These are phyloP conservation scores for Anorthoa munda DNA, from an alignment of 2,888 invertebrate species.

Conservation along the genomic window DNA sequence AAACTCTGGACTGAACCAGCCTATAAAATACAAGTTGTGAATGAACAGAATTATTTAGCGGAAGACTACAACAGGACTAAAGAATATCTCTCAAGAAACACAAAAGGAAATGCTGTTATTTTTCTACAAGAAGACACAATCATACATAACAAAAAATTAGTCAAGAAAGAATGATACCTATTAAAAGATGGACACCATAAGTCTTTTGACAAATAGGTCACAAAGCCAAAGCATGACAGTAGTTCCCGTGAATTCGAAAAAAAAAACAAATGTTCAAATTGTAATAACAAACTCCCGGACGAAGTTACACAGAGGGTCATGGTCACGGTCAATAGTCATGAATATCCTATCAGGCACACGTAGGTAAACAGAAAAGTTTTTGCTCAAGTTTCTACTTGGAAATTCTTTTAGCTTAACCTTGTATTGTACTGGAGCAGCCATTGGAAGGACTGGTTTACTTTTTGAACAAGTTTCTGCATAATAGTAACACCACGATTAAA, in stretches of 20 bases:
- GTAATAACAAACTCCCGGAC: conserved; percentile 18
- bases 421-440: not conserved
- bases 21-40: not conserved
- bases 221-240: not conserved
- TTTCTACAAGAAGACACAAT: not conserved
- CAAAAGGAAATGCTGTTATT: not conserved
- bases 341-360: conserved; percentile 56
- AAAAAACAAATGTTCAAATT: conserved; percentile 1
- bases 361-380: conserved; percentile 59
- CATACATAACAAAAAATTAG: not conserved
- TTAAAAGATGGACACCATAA: not conserved
- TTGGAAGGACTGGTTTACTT: not conserved
- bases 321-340: conserved; percentile 52
- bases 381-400: conserved; percentile 51
- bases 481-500: not conserved
- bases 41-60: too few species aligned
- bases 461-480: not conserved
- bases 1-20: not conserved
- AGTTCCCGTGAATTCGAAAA: not conserved
- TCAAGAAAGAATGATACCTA: not conserved
- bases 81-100: not conserved
- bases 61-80: not conserved
- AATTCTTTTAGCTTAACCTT: conserved; percentile 36
- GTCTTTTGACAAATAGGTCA: not conserved
- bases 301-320: conserved; percentile 40